Percentiles rank a stretch among this genome's conserved stretches.
phyloP scores from a whole-genome alignment of 2,888 invertebrate species.

The Lutraria lutraria region DNA sequence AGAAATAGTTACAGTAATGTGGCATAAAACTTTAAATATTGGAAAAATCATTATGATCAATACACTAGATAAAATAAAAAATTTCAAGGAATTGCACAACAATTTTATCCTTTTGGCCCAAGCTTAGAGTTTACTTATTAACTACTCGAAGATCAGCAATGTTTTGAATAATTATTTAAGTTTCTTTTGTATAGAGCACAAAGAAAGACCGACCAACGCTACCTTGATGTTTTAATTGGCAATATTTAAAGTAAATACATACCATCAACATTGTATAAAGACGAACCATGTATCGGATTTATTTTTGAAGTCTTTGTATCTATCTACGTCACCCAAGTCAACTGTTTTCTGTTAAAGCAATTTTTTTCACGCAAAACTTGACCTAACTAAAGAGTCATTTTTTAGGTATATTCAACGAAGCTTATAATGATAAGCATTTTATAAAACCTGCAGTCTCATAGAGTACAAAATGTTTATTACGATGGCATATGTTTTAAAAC shows the following conservation, averaged over 20 bases:
- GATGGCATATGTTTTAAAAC: no score
- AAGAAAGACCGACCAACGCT: not conserved
- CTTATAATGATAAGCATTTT: no score
- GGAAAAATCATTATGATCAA: not conserved
- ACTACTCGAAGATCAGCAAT: slow-evolving; percentile 6
- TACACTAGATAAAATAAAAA: not conserved
- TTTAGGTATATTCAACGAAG: no score
- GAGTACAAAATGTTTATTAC: no score
- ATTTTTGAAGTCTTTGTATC: not conserved
- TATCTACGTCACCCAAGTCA: not conserved
- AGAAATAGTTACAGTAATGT: not conserved
- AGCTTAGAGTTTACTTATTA: slow-evolving; percentile 1
- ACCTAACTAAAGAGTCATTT: not conserved
- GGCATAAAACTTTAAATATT: not conserved
- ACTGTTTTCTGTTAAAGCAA: not conserved
- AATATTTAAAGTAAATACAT: slow-evolving; percentile 27
- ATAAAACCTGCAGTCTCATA: no score
- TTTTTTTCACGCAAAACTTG: not conserved
- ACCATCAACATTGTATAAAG: not conserved
- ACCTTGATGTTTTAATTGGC: not conserved
- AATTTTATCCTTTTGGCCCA: slow-evolving; percentile 13
- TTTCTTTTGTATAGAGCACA: not conserved
- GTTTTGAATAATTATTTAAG: slow-evolving; percentile 22
- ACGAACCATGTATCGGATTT: not conserved
- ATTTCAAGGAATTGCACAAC: slow-evolving; percentile 11